A percentile compares a stretch with the other conserved stretches of the same genome.
Conservation (phyloP, 2,888 invertebrate species). For the Ornithoptera priamus region DNA sequence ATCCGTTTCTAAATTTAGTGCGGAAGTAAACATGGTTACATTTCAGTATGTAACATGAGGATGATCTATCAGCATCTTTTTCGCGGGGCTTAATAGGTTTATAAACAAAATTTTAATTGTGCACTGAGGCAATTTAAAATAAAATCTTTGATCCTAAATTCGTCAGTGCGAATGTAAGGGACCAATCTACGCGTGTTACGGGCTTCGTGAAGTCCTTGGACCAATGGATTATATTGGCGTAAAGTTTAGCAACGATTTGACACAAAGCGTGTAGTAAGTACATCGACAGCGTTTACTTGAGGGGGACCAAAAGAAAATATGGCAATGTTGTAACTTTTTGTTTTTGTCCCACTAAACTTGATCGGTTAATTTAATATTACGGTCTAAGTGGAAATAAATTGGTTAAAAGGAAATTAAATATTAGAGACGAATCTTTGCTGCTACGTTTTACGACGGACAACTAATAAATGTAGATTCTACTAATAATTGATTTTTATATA, state of each 20-base stretch:
- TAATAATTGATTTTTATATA: neutral
- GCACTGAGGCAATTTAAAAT: slow-evolving; percentile 8
- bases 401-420: neutral
- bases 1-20: slow-evolving; percentile 12
- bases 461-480: neutral
- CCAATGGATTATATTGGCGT: neutral
- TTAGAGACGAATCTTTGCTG: neutral
- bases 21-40: slow-evolving; percentile 12
- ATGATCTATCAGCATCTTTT: slow-evolving; percentile 5
- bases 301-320: neutral
- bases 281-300: neutral
- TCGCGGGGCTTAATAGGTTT: slow-evolving; percentile 2
- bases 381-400: neutral
- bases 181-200: neutral
- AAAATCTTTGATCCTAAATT: neutral
- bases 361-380: neutral
- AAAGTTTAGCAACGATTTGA: neutral
- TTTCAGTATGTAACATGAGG: slow-evolving; percentile 3
- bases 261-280: neutral
- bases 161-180: neutral
- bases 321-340: neutral
- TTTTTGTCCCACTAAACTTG: neutral
- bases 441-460: slow-evolving; percentile 1
- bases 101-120: slow-evolving; percentile 9
- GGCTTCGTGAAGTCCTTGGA: neutral